Evolutionary conservation across 30 jellyfish, hydroid and myxozoan genomes (phyloP).

Genomic region (Clytia hemisphaerica): DNA sequence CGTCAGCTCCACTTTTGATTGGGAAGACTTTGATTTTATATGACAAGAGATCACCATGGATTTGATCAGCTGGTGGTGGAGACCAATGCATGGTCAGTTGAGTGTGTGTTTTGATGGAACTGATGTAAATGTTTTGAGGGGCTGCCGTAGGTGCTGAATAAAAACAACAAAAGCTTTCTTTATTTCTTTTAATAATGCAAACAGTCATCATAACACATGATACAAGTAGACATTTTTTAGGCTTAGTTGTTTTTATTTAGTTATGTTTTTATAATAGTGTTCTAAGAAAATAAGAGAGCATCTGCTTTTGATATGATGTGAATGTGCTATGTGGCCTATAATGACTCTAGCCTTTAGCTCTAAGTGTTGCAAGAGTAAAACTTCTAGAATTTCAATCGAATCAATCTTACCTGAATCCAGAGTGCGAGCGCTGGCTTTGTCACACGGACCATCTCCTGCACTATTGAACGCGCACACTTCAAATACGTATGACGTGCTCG

Average conservation of each 20-base stretch:
- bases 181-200: not conserved
- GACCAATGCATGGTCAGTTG: not conserved
- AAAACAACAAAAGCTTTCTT: not conserved
- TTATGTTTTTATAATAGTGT: no score
- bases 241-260: no score
- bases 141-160: conserved; percentile 14
- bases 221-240: no score
- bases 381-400: no score
- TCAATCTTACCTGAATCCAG: no score
- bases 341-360: no score
- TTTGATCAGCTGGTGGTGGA: not conserved
- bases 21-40: not conserved
- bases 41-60: not conserved
- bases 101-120: not conserved
- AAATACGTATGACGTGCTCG: not conserved
- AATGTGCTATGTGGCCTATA: no score
- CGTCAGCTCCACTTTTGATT: not conserved
- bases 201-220: not conserved
- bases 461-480: not conserved
- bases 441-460: not conserved
- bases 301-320: no score
- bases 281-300: no score
- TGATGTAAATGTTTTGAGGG: not conserved
- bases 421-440: not conserved
- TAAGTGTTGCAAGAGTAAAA: no score